These are phyloP conservation scores for Porites australiensis DNA, from an alignment of 64 coral and sea anemone genomes.

Conservation along the genomic window DNA sequence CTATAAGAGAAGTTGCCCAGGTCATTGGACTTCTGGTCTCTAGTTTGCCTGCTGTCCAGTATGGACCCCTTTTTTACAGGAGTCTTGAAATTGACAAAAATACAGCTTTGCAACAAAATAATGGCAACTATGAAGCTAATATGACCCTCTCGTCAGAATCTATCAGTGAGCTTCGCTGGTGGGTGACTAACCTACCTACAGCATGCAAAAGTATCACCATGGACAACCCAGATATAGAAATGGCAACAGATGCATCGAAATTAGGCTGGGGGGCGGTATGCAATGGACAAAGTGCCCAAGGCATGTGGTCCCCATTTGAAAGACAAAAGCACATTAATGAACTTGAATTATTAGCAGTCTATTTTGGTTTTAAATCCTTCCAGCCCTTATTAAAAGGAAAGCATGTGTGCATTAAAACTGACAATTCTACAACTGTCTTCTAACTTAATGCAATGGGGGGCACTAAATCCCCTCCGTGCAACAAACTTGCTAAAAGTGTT, in stretches of 20 bases:
- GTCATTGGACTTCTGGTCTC: slow-evolving; percentile 65
- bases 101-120: slow-evolving; percentile 39
- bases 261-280: slow-evolving; percentile 49
- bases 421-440: slow-evolving; percentile 63
- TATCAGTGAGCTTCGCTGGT: slow-evolving; percentile 53
- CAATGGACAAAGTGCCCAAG: neutral
- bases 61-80: slow-evolving; percentile 58
- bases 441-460: slow-evolving; percentile 65
- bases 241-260: slow-evolving; percentile 54
- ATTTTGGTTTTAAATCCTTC: slow-evolving; percentile 41
- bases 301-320: slow-evolving; percentile 35
- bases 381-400: slow-evolving; percentile 23
- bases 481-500: slow-evolving; percentile 29
- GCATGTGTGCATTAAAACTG: slow-evolving; percentile 52
- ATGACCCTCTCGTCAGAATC: slow-evolving; percentile 60
- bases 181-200: slow-evolving; percentile 49
- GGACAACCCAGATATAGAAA: slow-evolving; percentile 38
- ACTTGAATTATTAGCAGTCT: slow-evolving; percentile 54
- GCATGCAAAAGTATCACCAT: slow-evolving; percentile 41
- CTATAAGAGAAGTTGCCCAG: slow-evolving; percentile 49
- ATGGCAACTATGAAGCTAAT: slow-evolving; percentile 42
- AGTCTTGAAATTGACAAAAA: slow-evolving; percentile 77
- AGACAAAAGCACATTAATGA: slow-evolving; percentile 46
- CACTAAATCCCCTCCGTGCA: slow-evolving; percentile 47
- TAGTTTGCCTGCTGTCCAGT: slow-evolving; percentile 55